Percentiles rank a stretch among this genome's conserved stretches.
These are phyloP conservation scores for Corythaixoides concolor DNA, from an alignment of 2,113 vertebrate genomes.

Conservation along the genomic window DNA sequence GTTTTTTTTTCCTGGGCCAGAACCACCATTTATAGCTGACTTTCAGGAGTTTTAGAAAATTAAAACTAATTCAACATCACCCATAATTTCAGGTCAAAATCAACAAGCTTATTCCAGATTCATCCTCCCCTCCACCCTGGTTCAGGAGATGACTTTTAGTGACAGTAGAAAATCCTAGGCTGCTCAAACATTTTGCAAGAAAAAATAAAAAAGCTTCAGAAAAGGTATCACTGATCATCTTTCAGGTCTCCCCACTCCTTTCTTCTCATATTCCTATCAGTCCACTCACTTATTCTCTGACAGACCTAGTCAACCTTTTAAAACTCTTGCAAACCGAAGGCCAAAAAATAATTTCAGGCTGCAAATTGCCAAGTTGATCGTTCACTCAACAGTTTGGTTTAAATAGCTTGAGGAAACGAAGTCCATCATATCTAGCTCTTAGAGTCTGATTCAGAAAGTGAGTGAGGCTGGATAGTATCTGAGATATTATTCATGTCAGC, in stretches of 20 bases:
- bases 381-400: neutral
- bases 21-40: neutral
- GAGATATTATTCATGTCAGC: neutral
- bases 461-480: neutral
- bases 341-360: neutral
- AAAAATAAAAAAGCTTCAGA: neutral
- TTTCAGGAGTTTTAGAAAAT: neutral
- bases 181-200: neutral
- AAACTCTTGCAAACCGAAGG: neutral
- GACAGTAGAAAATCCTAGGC: neutral
- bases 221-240: neutral
- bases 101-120: neutral
- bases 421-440: neutral
- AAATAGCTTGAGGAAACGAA: no score
- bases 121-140: neutral
- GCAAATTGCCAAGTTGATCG: neutral
- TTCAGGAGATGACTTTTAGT: neutral
- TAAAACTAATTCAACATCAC: neutral
- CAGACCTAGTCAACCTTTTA: neutral
- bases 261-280: neutral
- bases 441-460: neutral
- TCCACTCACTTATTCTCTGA: neutral
- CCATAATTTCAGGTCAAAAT: neutral
- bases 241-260: neutral
- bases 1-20: accelerated